Base-by-base conservation (phyloP, 2,113 vertebrate species). In the Microtus pennsylvanicus region DNA sequence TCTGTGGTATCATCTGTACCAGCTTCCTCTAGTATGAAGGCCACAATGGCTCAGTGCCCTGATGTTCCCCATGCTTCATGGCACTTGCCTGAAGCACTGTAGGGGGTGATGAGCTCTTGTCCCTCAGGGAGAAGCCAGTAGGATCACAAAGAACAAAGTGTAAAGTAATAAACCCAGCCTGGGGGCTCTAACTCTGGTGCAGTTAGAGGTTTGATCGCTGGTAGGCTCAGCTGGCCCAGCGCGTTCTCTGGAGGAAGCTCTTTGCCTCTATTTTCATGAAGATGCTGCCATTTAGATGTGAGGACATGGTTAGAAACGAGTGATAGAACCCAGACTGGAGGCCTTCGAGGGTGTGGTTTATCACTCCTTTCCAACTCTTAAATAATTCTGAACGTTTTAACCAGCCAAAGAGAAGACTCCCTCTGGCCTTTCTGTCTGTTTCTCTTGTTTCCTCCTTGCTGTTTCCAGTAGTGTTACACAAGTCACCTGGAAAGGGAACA, bases 361-460 rank as follows among this genome's bases (percentile, higher is more conserved):
- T 94, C 93, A 93, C 96, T 94, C 63, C 77, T 87, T 91, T 97
- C 97, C 97, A 98, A 87, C 90, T 96, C 97, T 97, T 96, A 96
- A 97, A 97, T 96, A 96, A 96, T 97, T 95, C 94, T 97, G 97
- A 93, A 96, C 97, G 93, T 95, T 94, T 96, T 91, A 95, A 94
- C 95, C 94, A 97, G 97, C 93, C 96, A 97, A 98, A 91, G 24
- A 95, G 74, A 96, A 95, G 97, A 95, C 92, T 95, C 95, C 95
- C 94, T 94, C 38, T 61, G 94, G 96, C 69, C 95, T 80, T 95
- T 96, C 89, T 76, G 70, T 90, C 81, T 55, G n/a, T 93, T 97
- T 97, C 97, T 97, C 96, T 96, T 97, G 69, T 78, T 97, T 94
- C 91, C 91, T 77, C 93, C 65, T 65, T 93, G 81, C 90, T 96